Percentiles rank a stretch among this genome's conserved stretches.
These are phyloP conservation scores for Pocillopora meandrina DNA, from an alignment of 92 coral and sea anemone species.

Conservation along the genomic window DNA sequence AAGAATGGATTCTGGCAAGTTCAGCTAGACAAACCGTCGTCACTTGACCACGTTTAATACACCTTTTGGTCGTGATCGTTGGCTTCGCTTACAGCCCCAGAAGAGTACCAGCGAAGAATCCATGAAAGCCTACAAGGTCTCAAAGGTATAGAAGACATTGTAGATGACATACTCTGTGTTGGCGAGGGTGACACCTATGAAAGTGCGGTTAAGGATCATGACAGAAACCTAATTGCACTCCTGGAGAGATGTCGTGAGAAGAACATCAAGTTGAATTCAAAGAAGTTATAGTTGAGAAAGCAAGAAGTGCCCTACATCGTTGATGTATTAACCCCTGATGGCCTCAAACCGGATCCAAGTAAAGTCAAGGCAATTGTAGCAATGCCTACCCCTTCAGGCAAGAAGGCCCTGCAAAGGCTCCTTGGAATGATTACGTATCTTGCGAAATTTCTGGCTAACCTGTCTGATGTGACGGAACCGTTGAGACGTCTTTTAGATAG, in stretches of 20 bases:
- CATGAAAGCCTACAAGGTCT: conserved; percentile 2
- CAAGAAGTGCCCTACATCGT: conserved; percentile 7
- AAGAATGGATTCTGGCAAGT: conserved; percentile 44
- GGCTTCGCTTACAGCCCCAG: neutral
- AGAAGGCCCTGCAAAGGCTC: conserved; percentile 21
- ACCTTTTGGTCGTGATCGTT: conserved; percentile 26
- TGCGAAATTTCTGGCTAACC: conserved; percentile 14
- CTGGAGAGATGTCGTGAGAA: conserved; percentile 18
- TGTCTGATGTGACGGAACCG: conserved; percentile 15
- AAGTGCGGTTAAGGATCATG: conserved; percentile 19
- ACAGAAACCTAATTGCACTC: conserved; percentile 21
- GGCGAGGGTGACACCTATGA: conserved; percentile 28
- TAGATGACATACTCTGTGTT: conserved; percentile 15
- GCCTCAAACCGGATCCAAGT: neutral
- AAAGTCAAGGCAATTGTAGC: conserved; percentile 12
- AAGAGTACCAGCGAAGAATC: conserved; percentile 10
- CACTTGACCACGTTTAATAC: conserved; percentile 25
- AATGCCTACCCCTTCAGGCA: conserved; percentile 2
- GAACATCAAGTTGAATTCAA: conserved; percentile 23
- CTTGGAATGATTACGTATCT: conserved; percentile 24
- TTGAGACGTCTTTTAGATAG: conserved; percentile 2
- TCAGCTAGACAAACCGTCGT: neutral
- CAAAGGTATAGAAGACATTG: conserved; percentile 17
- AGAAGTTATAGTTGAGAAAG: conserved; percentile 11
- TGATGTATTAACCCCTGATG: neutral